Conservation (phyloP, 2,113 vertebrate species). For the Sebastes schlegelii region DNA sequence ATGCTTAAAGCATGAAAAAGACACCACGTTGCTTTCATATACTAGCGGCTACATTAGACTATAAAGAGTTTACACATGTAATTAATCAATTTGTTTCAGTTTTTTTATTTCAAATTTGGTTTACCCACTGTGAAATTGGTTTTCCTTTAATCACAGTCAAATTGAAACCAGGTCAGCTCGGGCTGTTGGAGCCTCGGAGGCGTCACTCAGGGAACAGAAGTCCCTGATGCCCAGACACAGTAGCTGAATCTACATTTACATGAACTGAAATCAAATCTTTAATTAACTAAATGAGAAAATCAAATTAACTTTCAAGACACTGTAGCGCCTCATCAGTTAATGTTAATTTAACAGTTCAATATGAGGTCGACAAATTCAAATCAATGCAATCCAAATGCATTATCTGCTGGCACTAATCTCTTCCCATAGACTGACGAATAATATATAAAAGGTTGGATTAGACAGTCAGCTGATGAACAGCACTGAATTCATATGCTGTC, state of each 20-base stretch:
- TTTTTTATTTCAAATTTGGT: conserved; percentile 13
- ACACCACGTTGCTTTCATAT: not conserved
- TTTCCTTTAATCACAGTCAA: not conserved
- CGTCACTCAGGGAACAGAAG: conserved; percentile 16
- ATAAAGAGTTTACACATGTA: not conserved
- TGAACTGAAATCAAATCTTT: conserved; percentile 24
- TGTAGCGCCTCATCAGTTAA: conserved; percentile 9
- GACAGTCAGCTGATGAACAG: conserved; percentile 24
- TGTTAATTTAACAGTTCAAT: conserved; percentile 29
- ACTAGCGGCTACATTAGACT: not conserved
- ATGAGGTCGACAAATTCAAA: conserved; percentile 26
- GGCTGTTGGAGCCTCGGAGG: not conserved
- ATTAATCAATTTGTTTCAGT: not conserved
- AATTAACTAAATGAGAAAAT: conserved; percentile 20
- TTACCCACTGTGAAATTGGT: conserved; percentile 3
- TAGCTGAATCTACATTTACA: conserved; percentile 11
- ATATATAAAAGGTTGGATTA: conserved; percentile 56
- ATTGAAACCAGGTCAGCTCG: not conserved
- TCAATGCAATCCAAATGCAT: conserved; percentile 42
- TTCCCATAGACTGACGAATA: conserved; percentile 29
- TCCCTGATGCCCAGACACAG: conserved; percentile 12
- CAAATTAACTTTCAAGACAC: conserved; percentile 14
- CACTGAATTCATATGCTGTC: conserved; percentile 14
- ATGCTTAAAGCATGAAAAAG: not conserved
- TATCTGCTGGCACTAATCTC: conserved; percentile 52